These are phyloP conservation scores for Drosophila mercatorum DNA, from an alignment of 2,888 invertebrate species.

Conservation along the genomic window DNA sequence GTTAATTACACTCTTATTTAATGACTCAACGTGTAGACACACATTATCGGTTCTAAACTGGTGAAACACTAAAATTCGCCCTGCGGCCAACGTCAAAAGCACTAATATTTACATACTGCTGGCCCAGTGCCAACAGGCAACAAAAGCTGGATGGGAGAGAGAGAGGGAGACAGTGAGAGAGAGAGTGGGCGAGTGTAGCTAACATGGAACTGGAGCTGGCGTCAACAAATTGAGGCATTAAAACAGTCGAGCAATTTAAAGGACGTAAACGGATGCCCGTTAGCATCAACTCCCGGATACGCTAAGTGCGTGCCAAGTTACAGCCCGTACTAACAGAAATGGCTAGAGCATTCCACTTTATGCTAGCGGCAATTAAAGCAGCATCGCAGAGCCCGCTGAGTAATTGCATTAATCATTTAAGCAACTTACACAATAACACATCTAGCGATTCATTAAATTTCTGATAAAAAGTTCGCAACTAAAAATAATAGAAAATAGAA, in stretches of 20 bases:
- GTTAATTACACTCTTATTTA: constrained; percentile 56
- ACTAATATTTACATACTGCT: constrained; percentile 18
- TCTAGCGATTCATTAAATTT: background rate
- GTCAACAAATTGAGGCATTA: constrained; percentile 37
- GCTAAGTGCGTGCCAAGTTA: constrained; percentile 6
- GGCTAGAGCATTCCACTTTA: background rate
- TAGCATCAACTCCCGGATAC: background rate
- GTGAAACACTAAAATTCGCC: constrained; percentile 6
- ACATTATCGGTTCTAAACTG: background rate
- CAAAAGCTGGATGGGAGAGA: constrained; percentile 2
- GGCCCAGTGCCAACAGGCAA: constrained; percentile 4
- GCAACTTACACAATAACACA: constrained; percentile 43
- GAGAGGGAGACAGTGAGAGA: background rate
- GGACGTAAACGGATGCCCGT: constrained; percentile 19
- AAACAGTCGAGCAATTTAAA: constrained; percentile 18
- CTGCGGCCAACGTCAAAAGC: constrained; percentile 26
- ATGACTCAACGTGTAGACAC: background rate
- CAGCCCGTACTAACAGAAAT: constrained; percentile 9
- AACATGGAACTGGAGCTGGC: constrained; percentile 10
- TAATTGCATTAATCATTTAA: constrained; percentile 57
- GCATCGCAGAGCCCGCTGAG: constrained; percentile 31
- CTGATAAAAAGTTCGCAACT: background rate
- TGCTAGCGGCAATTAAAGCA: constrained; percentile 8
- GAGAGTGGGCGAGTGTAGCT: background rate
- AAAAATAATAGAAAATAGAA: background rate